phyloP scores from a whole-genome alignment of 2,888 invertebrate species.

The Lasioglossum calceatum region DNA sequence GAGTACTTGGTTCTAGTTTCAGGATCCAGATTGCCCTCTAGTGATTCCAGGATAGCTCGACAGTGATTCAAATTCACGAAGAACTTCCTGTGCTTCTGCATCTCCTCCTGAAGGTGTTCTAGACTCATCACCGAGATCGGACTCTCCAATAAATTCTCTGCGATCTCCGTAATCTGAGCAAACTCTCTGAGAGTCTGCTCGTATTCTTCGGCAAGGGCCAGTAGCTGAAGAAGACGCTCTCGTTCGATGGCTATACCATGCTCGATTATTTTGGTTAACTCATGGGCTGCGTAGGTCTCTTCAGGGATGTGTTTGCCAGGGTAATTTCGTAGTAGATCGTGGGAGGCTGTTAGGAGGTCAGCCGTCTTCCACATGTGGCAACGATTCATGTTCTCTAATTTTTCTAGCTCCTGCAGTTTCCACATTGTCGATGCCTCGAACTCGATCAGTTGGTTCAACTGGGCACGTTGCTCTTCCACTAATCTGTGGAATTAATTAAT shows the following conservation, averaged over 20 bases:
- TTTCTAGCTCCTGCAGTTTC: conserved; percentile 89
- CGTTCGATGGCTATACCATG: conserved; percentile 89
- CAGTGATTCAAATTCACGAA: conserved; percentile 95
- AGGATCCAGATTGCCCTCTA: conserved; percentile 92
- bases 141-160: conserved; percentile 92
- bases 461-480: conserved; percentile 79
- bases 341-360: conserved; percentile 88
- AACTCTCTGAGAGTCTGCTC: conserved; percentile 95
- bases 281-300: conserved; percentile 88
- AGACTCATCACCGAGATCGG: conserved; percentile 91
- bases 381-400: conserved; percentile 89
- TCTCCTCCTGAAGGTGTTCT: conserved; percentile 94
- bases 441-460: conserved; percentile 86
- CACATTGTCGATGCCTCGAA: conserved; percentile 89
- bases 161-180: conserved; percentile 93
- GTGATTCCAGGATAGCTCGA: conserved; percentile 93
- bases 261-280: conserved; percentile 89
- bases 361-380: conserved; percentile 87
- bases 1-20: conserved; percentile 91
- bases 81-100: conserved; percentile 95
- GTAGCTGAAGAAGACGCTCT: conserved; percentile 90
- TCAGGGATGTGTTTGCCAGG: conserved; percentile 89
- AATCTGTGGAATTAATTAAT: conserved; percentile 60
- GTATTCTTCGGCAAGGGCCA: conserved; percentile 93
- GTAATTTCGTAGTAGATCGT: conserved; percentile 88